Conservation (phyloP, 2,888 invertebrate species). For the Agonum fuliginosum region DNA sequence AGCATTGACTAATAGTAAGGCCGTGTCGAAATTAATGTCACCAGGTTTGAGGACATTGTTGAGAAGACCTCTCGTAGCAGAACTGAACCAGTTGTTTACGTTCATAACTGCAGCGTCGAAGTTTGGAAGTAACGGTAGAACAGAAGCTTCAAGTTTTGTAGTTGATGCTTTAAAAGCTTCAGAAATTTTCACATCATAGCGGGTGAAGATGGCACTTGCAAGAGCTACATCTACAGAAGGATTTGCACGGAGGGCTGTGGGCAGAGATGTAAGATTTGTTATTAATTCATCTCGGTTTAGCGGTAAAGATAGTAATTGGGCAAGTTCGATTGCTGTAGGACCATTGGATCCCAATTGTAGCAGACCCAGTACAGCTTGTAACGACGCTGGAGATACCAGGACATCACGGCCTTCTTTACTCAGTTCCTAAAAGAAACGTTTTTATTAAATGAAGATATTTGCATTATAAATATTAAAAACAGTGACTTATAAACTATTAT, state of each 20-base stretch:
- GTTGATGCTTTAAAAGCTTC: not conserved
- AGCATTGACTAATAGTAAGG: slow-evolving; percentile 46
- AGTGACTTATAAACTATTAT: not conserved
- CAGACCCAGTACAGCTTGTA: slow-evolving; percentile 34
- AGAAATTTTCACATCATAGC: slow-evolving; percentile 13
- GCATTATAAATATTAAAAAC: not conserved
- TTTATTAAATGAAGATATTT: not conserved
- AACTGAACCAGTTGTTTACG: slow-evolving; percentile 46
- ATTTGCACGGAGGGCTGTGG: not conserved
- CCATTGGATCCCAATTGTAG: slow-evolving; percentile 29
- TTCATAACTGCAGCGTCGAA: slow-evolving; percentile 6
- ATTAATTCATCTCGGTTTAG: slow-evolving; percentile 19
- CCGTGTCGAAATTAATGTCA: slow-evolving; percentile 44
- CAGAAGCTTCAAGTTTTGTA: not conserved
- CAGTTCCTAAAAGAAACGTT: not conserved
- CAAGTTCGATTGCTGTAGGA: slow-evolving; percentile 28
- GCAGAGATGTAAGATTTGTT: not conserved
- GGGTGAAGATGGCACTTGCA: slow-evolving; percentile 50
- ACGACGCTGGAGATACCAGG: slow-evolving; percentile 42
- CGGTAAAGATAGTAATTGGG: slow-evolving; percentile 5
- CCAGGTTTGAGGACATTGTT: slow-evolving; percentile 25
- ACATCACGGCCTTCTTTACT: slow-evolving; percentile 10
- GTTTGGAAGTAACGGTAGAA: not conserved
- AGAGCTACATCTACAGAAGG: not conserved
- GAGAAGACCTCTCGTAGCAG: slow-evolving; percentile 19